These are phyloP conservation scores for Podabrus alpinus DNA, from an alignment of 2,888 invertebrate species.

Conservation along the genomic window DNA sequence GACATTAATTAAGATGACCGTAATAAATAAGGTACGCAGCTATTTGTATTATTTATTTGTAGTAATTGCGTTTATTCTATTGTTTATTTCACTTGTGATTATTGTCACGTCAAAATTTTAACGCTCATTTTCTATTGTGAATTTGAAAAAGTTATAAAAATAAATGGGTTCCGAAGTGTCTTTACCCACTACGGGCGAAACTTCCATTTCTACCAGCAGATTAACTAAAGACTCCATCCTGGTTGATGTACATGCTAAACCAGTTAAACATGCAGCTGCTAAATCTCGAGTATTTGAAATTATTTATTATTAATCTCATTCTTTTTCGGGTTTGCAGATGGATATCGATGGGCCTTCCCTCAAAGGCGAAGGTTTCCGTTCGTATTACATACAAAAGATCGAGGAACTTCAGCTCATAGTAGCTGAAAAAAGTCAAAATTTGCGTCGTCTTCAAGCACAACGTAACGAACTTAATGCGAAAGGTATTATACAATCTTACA, in stretches of 20 bases:
- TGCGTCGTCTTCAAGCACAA: conserved; percentile 95
- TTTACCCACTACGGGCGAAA: neutral
- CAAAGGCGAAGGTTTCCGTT: conserved; percentile 88
- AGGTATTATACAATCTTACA: conserved; percentile 62
- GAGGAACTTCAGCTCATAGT: conserved; percentile 95
- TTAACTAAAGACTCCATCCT: neutral
- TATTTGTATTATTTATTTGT: neutral
- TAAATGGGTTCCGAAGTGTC: conserved; percentile 17
- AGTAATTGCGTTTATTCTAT: conserved; percentile 12
- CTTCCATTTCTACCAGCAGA: neutral
- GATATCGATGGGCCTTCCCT: conserved; percentile 68
- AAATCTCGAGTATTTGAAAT: neutral
- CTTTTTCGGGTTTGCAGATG: conserved; percentile 60
- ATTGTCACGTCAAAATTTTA: conserved; percentile 21
- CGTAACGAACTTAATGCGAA: conserved; percentile 98
- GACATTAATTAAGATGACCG: conserved; percentile 34
- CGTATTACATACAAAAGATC: conserved; percentile 97
- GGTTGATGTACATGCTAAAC: neutral
- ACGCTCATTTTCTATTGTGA: neutral
- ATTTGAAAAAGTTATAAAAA: neutral
- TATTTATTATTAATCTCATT: neutral
- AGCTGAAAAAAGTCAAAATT: conserved; percentile 96
- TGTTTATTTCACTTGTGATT: conserved; percentile 9
- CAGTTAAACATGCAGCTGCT: neutral
- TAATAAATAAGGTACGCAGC: conserved; percentile 37